Base-by-base conservation (phyloP, 64 coral and sea anemone genomes). In the Stichodactyla mertensii region DNA sequence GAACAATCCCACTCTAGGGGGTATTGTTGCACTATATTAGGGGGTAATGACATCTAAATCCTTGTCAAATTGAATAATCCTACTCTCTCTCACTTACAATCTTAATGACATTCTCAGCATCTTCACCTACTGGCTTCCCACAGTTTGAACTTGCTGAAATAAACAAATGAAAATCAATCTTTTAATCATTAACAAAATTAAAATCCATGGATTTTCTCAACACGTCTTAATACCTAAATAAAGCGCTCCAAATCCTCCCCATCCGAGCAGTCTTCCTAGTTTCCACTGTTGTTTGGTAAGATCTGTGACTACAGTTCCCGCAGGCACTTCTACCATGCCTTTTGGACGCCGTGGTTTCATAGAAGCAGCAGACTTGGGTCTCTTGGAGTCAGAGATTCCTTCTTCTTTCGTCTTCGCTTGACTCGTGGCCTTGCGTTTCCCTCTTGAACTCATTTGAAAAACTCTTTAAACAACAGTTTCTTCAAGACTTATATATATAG, bases 211-310 rank as follows among this genome's bases (percentile, higher is more conserved):
- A 52, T 80, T 52, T 56, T 13, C 14, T 18, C 27, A 45, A 11
- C 51, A 4, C 11, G 4, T 20, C 53, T 16, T 55, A 55, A 22
- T 86, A 98, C 95, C 95, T 52, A 94, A 87, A 92, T 98, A 98
- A 22, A 98, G 84, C 4, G 95, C 95, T 55, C 95, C 95, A 90
- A 98, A 98, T 52, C 95, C 95, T 71, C 95, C 95, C 95, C 95
- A 98, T n/a, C 92, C 95, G 51, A 98, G 85, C 27, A 98, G 86
- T 54, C 78, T 92, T 78, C 95, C 95, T 18, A 98, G 52, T 4
- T 79, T 56, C 95, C 95, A 98, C 36, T 58, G 51, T 51, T 98
- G 89, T 85, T 98, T 98, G 57, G 87, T 86, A 6, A 98, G 79
- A 86, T 98, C 95, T 6, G 85, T 93, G 59, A 98, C 67, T n/a